phyloP scores from a whole-genome alignment of 92 coral and sea anemone species.

The Phenganax marumi region DNA sequence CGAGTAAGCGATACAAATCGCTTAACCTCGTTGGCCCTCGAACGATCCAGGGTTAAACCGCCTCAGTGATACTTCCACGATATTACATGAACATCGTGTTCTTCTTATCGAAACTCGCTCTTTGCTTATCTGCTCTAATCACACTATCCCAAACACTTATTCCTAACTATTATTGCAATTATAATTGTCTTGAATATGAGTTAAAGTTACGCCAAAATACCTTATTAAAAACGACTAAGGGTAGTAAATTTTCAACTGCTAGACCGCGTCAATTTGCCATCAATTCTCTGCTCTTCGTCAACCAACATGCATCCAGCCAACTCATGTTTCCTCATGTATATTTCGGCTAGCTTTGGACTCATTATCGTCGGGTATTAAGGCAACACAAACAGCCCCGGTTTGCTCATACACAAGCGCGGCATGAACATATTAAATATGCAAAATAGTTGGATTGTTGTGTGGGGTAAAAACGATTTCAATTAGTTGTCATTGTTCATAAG shows the following conservation, averaged over 20 bases:
- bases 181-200: conserved; percentile 17
- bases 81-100: no score
- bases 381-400: conserved; percentile 33
- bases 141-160: conserved; percentile 26
- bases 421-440: conserved; percentile 42
- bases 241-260: background rate
- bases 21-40: conserved; percentile 20
- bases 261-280: background rate
- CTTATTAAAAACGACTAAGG: background rate
- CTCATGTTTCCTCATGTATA: background rate
- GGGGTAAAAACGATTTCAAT: conserved; percentile 39
- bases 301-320: no score
- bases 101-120: conserved; percentile 3
- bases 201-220: background rate
- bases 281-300: no score
- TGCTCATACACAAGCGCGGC: conserved; percentile 17
- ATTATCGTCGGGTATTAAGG: conserved; percentile 13
- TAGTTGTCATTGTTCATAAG: conserved; percentile 3
- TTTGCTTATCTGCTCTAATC: conserved; percentile 16
- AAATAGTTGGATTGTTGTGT: conserved; percentile 32
- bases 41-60: background rate
- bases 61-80: background rate
- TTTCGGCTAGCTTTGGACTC: background rate
- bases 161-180: conserved; percentile 26
- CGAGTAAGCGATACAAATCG: conserved; percentile 33